A percentile compares a stretch with the other conserved stretches of the same genome.
Conservation (phyloP, 2,797 vertebrate species). For the Cyclopterus lumpus region DNA sequence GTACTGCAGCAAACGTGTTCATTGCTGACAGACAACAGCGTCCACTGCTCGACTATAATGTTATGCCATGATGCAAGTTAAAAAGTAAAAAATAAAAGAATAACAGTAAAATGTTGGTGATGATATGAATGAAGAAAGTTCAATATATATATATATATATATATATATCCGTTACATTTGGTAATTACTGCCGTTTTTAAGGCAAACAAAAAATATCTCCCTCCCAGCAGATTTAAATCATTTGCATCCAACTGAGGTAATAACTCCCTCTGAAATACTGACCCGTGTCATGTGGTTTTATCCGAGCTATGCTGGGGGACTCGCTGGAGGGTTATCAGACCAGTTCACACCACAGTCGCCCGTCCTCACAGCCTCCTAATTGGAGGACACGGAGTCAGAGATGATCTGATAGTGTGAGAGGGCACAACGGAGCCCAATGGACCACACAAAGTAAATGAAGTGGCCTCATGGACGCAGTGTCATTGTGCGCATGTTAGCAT, state of each 20-base stretch:
- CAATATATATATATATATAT: too few relatives aligned
- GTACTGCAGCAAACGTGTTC: too few relatives aligned
- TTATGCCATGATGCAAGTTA: not conserved
- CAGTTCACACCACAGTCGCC: slow-evolving; percentile 17
- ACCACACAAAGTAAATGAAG: not conserved
- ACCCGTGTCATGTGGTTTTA: not conserved
- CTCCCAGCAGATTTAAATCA: not conserved
- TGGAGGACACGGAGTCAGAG: slow-evolving; percentile 40
- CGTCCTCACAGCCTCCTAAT: slow-evolving; percentile 19
- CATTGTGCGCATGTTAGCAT: not conserved
- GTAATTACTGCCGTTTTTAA: not conserved
- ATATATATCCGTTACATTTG: too few relatives aligned
- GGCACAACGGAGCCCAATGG: not conserved
- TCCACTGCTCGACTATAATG: not conserved
- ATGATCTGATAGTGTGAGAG: slow-evolving; percentile 44
- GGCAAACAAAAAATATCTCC: not conserved
- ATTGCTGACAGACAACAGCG: not conserved
- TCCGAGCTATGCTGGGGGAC: slow-evolving; percentile 1
- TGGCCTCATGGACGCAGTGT: too few relatives aligned
- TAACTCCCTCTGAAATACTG: not conserved
- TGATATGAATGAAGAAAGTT: not conserved
- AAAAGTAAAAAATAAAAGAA: not conserved
- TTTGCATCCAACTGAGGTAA: not conserved
- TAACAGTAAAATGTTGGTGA: not conserved
- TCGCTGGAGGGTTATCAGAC: slow-evolving; percentile 20